A percentile compares a stretch with the other conserved stretches of the same genome.
phyloP scores from a whole-genome alignment of 2,888 invertebrate genomes.

The Lumbricus terrestris region DNA sequence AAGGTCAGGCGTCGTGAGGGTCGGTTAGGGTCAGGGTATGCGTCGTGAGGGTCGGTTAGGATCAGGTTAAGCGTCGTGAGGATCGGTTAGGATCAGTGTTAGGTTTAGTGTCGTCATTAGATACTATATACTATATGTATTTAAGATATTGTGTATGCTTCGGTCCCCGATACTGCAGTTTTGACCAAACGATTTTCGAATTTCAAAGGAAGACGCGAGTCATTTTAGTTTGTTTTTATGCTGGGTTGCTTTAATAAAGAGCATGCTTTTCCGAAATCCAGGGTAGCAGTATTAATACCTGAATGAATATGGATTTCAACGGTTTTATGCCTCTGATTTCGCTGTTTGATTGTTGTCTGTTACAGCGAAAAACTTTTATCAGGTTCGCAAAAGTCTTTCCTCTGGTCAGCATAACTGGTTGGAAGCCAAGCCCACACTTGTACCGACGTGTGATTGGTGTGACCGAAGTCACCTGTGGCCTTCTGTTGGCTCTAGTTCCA shows the following conservation, averaged over 20 bases:
- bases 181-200: not conserved
- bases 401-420: slow-evolving; percentile 50
- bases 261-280: not conserved
- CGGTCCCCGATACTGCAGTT: too few species aligned
- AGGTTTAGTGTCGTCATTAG: too few species aligned
- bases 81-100: too few species aligned
- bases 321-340: not conserved
- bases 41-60: too few species aligned
- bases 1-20: too few species aligned
- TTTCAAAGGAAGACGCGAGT: not conserved
- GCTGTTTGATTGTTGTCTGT: slow-evolving; percentile 24
- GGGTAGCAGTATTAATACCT: not conserved
- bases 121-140: too few species aligned
- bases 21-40: too few species aligned
- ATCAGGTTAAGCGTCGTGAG: too few species aligned
- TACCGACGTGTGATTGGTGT: slow-evolving; percentile 56
- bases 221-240: not conserved
- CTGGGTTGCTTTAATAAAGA: not conserved
- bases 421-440: slow-evolving; percentile 56
- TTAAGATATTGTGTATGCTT: too few species aligned
- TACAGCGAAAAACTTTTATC: slow-evolving; percentile 57
- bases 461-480: slow-evolving; percentile 56
- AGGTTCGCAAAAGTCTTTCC: slow-evolving; percentile 58
- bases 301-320: not conserved
- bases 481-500: slow-evolving; percentile 55